These are phyloP conservation scores for Trematomus loennbergii DNA, from an alignment of 2,113 vertebrate species.

Conservation along the genomic window DNA sequence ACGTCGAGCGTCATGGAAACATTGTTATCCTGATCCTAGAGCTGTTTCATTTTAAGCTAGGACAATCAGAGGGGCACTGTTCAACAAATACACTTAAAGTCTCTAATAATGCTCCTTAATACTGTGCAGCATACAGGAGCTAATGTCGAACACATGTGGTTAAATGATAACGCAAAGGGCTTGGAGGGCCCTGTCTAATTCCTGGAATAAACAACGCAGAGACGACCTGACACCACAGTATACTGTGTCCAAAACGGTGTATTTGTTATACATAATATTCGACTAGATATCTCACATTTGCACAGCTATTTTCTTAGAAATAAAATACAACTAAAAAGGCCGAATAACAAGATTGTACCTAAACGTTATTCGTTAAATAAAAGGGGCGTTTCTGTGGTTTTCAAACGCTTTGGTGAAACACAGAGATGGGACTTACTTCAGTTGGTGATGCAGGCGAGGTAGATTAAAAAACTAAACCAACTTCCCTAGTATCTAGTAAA, in stretches of 20 bases:
- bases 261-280: neutral
- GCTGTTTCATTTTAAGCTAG: slow-evolving; percentile 16
- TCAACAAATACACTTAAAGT: neutral
- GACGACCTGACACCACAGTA: neutral
- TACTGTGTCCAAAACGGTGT: neutral
- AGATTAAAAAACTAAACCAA: slow-evolving; percentile 25
- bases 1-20: slow-evolving; percentile 60
- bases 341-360: neutral
- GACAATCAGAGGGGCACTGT: neutral
- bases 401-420: slow-evolving; percentile 18
- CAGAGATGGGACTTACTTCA: slow-evolving; percentile 61
- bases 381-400: slow-evolving; percentile 61
- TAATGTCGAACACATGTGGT: neutral
- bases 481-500: slow-evolving; percentile 31
- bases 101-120: neutral
- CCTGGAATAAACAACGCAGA: slow-evolving; percentile 15
- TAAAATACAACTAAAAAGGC: neutral
- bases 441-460: slow-evolving; percentile 47
- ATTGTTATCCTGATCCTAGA: slow-evolving; percentile 33
- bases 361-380: neutral
- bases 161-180: neutral
- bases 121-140: neutral
- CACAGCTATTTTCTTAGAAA: rapidly evolving
- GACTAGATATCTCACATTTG: neutral
- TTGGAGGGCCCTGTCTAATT: slow-evolving; percentile 17